A percentile compares a stretch with the other conserved stretches of the same genome.
Conservation (phyloP, 1,140 invertebrate species). For the Lucilia cuprina region DNA sequence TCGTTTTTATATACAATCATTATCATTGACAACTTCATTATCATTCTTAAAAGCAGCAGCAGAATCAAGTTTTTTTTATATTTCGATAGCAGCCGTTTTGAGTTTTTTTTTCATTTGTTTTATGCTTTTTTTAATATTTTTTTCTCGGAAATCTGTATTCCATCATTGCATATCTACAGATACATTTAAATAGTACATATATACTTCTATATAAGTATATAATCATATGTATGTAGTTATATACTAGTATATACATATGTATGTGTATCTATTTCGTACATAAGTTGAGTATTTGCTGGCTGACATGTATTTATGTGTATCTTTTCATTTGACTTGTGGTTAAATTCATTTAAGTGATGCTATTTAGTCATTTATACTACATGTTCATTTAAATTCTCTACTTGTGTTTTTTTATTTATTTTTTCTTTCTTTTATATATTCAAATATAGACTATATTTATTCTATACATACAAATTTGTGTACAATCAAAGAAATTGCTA, state of each 20-base stretch:
- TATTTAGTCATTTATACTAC: conserved; percentile 32
- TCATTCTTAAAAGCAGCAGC: background rate
- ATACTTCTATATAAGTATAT: background rate
- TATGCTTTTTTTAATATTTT: background rate
- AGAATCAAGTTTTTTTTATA: background rate
- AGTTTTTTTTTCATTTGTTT: no score
- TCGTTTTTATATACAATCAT: conserved; percentile 25
- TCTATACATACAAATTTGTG: background rate
- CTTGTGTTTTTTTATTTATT: background rate
- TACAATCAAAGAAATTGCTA: background rate
- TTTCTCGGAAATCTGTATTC: background rate
- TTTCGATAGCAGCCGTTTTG: background rate
- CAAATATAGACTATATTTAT: background rate
- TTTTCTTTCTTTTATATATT: background rate
- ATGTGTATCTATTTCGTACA: no score
- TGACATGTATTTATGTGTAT: conserved; percentile 19
- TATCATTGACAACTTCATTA: background rate
- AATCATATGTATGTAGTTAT: background rate
- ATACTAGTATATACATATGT: no score
- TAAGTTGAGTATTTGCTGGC: background rate
- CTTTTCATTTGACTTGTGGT: conserved; percentile 33
- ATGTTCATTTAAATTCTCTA: background rate
- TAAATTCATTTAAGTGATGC: conserved; percentile 35
- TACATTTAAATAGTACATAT: background rate
- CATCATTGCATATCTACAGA: background rate